Base-by-base conservation (phyloP, 2,113 vertebrate species). In the Paracanthobrama guichenoti region DNA sequence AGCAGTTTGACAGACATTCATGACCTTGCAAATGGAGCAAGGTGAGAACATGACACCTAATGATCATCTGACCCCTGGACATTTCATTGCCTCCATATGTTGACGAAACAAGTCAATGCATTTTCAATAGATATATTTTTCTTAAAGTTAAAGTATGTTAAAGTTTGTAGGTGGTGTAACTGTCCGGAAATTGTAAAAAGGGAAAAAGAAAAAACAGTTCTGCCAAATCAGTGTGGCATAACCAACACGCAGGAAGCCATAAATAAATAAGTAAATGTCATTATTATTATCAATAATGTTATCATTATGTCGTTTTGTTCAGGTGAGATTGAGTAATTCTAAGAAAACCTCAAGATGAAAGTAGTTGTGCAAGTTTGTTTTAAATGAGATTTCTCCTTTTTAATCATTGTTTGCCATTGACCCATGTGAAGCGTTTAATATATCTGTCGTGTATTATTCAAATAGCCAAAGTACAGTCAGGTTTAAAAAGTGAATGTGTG, bases 1-100 rank as follows among this genome's bases (percentile, higher is more conserved):
- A 53, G 31, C 9, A 48, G 60, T 22, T n/a, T 46, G 77, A 46
- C 44, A 67, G 60, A 53, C 26, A 20, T 46, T 14, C 8, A 46
- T 79, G 39, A 67, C 79, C 60, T 81, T 81, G 42, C 26, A 26
- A 11, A 26, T 11, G 53, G 14, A 64, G 77, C 39, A 80, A 66
- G 42, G 24, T 67, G 16, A 67, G 44, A 81, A 81, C 79, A 80
- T 14, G 60, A 6, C 10, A 79, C 76, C 55, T 44, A 16, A 76
- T 62, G 53, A 46, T 28, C 57, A 64, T 64, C n/a, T 79, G 77
- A 80, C 78, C 78, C 78, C 60, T 80, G 26, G 50, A 80, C 44
- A 60, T 78, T 60, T 78, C 31, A 57, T 3, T 10, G 12, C 20
- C 35, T 35, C 24, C 14, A 44, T 26, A 75, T 31, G 7, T 31